Evolutionary conservation across 2,888 invertebrate genomes (phyloP).

Genomic region (Toxonevra muliebris): DNA sequence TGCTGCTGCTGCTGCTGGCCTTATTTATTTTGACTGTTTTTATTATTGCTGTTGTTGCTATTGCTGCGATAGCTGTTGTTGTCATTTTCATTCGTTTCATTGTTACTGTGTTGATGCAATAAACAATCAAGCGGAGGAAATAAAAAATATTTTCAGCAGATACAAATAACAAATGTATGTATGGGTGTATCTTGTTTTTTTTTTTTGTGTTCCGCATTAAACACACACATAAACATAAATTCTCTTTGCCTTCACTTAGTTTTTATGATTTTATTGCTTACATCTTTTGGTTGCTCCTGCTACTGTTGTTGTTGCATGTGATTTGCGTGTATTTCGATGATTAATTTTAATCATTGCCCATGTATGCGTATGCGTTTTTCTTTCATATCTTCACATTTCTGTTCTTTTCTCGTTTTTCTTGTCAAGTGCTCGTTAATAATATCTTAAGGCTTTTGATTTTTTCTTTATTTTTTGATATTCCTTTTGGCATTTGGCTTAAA

Average conservation of each 20-base stretch:
- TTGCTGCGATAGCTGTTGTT: no score
- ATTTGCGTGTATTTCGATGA: constrained; percentile 33
- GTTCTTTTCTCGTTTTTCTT: not conserved
- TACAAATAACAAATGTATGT: not conserved
- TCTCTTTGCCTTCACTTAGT: not conserved
- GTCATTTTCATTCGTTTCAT: no score
- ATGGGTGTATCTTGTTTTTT: no score
- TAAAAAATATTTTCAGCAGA: no score
- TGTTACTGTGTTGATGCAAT: no score
- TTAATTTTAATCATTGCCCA: constrained; percentile 33
- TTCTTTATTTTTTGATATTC: no score
- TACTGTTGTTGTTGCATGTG: constrained; percentile 14
- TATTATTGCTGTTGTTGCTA: constrained; percentile 3
- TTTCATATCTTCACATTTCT: not conserved
- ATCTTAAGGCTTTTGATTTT: no score
- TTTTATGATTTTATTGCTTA: not conserved
- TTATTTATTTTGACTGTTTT: no score
- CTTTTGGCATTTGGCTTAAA: constrained; percentile 13
- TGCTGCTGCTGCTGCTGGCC: no score
- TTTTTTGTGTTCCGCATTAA: not conserved
- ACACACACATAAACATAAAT: not conserved
- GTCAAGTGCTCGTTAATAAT: not conserved
- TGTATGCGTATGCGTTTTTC: not conserved
- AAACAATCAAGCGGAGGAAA: no score
- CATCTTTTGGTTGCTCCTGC: constrained; percentile 2